A percentile compares a stretch with the other conserved stretches of the same genome.
phyloP scores from a whole-genome alignment of 2,888 invertebrate genomes.

The Lepeophtheirus nordmannii region DNA sequence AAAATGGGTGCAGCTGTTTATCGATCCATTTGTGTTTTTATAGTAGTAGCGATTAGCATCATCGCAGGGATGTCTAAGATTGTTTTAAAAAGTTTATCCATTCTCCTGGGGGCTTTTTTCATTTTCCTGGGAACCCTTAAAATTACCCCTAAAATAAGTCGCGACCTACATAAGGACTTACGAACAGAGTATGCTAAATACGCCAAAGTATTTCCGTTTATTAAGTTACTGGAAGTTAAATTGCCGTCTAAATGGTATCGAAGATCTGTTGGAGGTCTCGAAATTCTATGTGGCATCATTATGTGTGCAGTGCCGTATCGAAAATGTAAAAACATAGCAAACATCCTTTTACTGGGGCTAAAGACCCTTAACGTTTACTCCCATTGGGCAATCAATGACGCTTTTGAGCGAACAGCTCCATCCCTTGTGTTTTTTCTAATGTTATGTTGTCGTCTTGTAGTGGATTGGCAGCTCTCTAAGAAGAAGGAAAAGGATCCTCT shows the following conservation, averaged over 20 bases:
- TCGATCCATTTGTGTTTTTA: too few species aligned
- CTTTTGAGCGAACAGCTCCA: conserved; percentile 74
- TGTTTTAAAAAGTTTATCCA: conserved; percentile 73
- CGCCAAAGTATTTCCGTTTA: conserved; percentile 79
- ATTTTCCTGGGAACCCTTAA: conserved; percentile 86
- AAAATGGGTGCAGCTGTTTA: too few species aligned
- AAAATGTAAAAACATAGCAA: conserved; percentile 73
- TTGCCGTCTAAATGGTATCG: conserved; percentile 84
- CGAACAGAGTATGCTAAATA: conserved; percentile 87
- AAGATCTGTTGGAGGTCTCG: conserved; percentile 61
- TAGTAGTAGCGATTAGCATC: too few species aligned
- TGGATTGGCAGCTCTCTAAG: conserved; percentile 47
- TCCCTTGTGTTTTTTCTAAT: conserved; percentile 77
- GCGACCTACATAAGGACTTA: conserved; percentile 90
- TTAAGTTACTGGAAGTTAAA: conserved; percentile 63
- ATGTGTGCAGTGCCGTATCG: conserved; percentile 43
- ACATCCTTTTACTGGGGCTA: conserved; percentile 59
- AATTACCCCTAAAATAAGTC: conserved; percentile 73
- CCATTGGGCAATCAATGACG: conserved; percentile 77
- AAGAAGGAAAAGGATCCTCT: background rate
- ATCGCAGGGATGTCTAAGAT: conserved; percentile 34
- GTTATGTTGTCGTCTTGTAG: conserved; percentile 71
- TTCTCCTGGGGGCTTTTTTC: conserved; percentile 82
- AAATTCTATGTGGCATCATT: conserved; percentile 65
- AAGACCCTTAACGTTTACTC: conserved; percentile 81